Base-by-base conservation (phyloP, 1,140 invertebrate genomes). In the Drosophila kanapiae region DNA sequence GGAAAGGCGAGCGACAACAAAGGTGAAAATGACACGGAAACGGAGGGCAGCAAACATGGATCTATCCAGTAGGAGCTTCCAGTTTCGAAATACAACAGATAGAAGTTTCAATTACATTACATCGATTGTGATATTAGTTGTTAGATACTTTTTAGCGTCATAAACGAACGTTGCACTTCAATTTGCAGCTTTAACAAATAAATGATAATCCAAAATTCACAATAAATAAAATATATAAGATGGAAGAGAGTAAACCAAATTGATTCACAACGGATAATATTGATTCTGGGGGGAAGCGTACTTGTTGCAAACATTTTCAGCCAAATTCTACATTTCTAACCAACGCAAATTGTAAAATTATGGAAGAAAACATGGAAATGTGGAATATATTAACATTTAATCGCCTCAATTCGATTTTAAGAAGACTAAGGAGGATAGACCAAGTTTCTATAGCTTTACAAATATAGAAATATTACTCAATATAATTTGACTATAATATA, bases 91-190 rank as follows among this genome's bases (percentile, higher is more conserved):
- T 56, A 71, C 56, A 79, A 69, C 72, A 77, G 14, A 53, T 33
- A 77, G 48, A 65, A 76, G 67, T 67, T 86, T 80, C 71, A 91
- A 82, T 91, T 78, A 88, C 72, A 91, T 91, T 75, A 86, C 74
- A 78, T 82, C 75, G 83, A 91, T 92, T 92, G 91, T 92, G 91
- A 92, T 92, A 92, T 92, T 92, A 92, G 91, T 80, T 91, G 69
- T 92, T 91, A 91, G 91, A 84, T 84, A 91, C 72, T 81, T 84
- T 69, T 87, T 87, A 87, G 80, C 80, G 69, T 88, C 84, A 78
- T 78, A 61, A 60, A 61, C 62, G 40, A 74, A 47, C 40, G 68
- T 86, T 79, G 75, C 82, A 86, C 78, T 33, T 45, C 51, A 67
- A 29, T 31, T 64, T 62, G 70, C 71, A 75, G 62, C 64, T 82